A percentile compares a stretch with the other conserved stretches of the same genome.
Conservation (phyloP, 2,888 invertebrate species). For the Timema podura region DNA sequence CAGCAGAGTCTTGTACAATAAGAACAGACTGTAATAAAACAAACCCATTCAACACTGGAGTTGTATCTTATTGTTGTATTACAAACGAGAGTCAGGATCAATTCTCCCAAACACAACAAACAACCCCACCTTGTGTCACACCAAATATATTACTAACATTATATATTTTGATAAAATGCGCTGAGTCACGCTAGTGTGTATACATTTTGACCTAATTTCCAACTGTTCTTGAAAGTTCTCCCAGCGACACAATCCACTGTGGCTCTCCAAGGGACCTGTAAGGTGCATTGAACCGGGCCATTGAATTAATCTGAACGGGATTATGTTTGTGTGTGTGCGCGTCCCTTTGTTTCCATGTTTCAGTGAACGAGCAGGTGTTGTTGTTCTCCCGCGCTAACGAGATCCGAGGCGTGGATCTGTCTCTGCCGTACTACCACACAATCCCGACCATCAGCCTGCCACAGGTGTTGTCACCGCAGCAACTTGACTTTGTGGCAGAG, state of each 20-base stretch:
- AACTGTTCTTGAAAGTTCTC: no score
- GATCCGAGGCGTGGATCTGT: slow-evolving; percentile 78
- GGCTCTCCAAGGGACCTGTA: slow-evolving; percentile 9
- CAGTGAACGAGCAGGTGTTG: slow-evolving; percentile 72
- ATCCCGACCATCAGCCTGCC: slow-evolving; percentile 76
- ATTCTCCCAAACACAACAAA: no score
- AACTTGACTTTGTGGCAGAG: slow-evolving; percentile 64
- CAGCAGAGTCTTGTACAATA: no score
- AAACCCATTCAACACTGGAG: no score
- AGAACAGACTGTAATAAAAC: no score
- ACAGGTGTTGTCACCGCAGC: slow-evolving; percentile 64
- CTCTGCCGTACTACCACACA: slow-evolving; percentile 69
- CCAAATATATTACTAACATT: no score
- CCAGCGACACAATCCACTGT: not conserved
- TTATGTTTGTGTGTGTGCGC: slow-evolving; percentile 30
- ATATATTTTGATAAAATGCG: no score
- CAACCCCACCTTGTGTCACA: no score
- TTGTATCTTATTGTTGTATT: no score
- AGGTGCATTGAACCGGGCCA: slow-evolving; percentile 1
- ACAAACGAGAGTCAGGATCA: no score
- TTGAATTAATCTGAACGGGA: slow-evolving; percentile 25
- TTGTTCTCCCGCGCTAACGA: slow-evolving; percentile 71
- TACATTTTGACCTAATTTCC: no score
- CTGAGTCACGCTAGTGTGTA: no score
- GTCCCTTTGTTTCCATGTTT: slow-evolving; percentile 32